Base-by-base conservation (phyloP, 92 coral and sea anemone species). In the Meandrina meandrites region DNA sequence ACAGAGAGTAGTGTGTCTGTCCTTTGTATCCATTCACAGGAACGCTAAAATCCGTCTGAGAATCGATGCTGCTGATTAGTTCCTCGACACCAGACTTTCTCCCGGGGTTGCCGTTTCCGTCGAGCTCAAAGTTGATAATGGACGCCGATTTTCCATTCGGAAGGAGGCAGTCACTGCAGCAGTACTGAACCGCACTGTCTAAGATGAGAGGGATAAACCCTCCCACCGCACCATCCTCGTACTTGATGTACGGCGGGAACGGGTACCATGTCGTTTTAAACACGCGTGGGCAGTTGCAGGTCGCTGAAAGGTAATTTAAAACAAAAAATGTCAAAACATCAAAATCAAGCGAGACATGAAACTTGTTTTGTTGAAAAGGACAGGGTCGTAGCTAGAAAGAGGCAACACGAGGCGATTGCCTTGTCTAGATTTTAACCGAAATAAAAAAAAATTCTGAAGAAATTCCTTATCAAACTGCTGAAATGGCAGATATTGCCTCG, bases 191-290 rank as follows among this genome's bases (percentile, higher is more conserved):
- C 42, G 95, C 79, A 28, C 53, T 79, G 72, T 94, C 84, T 19
- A 96, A 91, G 75, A 94, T 90, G 57, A 53, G 83, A 4, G 98
- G 98, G 7, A 94, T 88, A 47, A 94, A 88, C 19, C 98, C 98
- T 5, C 89, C 80, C 19, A 64, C 68, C 24, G 68, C 78, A 40
- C 94, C 86, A 37, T 87, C 60, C 84, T 93, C 91, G 80, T 54
- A 76, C 18, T 81, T 83, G 31, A 94, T 85, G 89, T 96, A 96
- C 7, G 98, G 98, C 11, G 91, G 83, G 48, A 84, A 87, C 42
- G 87, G 75, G 80, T 87, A 88, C 96, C 95, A 96, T 8, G 91
- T 89, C 8, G 96, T 94, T 17, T 68, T 84, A 9, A 96, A 89
- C 64, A 58, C 75, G 22, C 82, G 84, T 6, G 86, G 87, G 86